Base-by-base conservation (phyloP, 2,113 vertebrate genomes). In the Saccopteryx bilineata region DNA sequence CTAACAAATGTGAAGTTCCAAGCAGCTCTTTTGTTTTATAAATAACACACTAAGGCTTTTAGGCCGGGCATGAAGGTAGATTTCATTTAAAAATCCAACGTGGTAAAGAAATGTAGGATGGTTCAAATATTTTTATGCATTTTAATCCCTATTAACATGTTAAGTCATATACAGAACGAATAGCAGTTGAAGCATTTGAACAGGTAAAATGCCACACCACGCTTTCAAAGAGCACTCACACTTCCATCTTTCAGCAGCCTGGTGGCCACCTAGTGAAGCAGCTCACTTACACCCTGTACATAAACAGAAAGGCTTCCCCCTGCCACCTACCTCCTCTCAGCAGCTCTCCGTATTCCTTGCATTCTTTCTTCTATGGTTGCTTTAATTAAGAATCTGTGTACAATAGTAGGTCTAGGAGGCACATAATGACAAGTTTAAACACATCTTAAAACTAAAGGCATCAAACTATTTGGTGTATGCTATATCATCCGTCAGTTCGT, bases 331-430 rank as follows among this genome's bases (percentile, higher is more conserved):
- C 99, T 99, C 96, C 99, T 99, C 92, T 99, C 99, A 18, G 99
- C 99, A 24, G 99, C 99, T 98, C 99, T 99, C 97, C 99, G 92
- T 99, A 99, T 99, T 8, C 99, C 98, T 96, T 99, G 99, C 99
- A 99, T 99, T 97, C 99, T 98, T 96, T 99, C 99, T 97, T 99
- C 99, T 96, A 99, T 99, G 31, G 99, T 99, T 83, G 99, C 99
- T 98, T 99, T 99, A 98, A 99, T 99, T 94, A 99, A 98, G 98
- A 99, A 99, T 93, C 99, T 98, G 98, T 99, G 99, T 86, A 99
- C 99, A 97, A 99, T 99, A 1, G 99, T 99, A n/a, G 99, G 98
- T 91, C 99, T 99, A 90, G 96, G 95, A 97, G 80, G 91, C 68
- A 90, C 85, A 97, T 80, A 98, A 96, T 87, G 1, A 0, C 75